phyloP scores from a whole-genome alignment of 1,140 invertebrate genomes.

The Ylistrum balloti region DNA sequence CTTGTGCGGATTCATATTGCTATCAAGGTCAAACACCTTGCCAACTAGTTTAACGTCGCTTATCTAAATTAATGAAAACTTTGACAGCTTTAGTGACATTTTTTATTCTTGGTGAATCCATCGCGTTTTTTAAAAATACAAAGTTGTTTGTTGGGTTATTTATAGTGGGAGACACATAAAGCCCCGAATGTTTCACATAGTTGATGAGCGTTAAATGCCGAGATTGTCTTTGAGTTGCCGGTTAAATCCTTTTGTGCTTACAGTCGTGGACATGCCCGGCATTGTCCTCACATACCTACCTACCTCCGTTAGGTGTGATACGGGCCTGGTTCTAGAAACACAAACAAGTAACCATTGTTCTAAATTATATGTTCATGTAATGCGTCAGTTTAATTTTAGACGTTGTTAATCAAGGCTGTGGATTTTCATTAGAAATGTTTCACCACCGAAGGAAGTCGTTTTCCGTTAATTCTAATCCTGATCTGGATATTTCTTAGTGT shows the following conservation, averaged over 20 bases:
- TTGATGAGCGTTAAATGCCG: neutral
- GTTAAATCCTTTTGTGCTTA: conserved; percentile 16
- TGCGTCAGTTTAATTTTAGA: neutral
- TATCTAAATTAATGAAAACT: neutral
- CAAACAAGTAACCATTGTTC: conserved; percentile 11
- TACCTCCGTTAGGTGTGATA: neutral
- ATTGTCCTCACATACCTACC: conserved; percentile 1
- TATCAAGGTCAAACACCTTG: neutral
- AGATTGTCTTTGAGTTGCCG: neutral
- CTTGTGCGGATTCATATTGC: neutral
- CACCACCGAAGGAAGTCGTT: neutral
- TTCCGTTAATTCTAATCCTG: neutral
- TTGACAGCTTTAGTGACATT: neutral
- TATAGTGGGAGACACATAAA: neutral
- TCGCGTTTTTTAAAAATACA: neutral
- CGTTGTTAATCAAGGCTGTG: neutral
- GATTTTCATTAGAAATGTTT: conserved; percentile 12
- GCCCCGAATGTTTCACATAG: neutral
- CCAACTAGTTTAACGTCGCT: neutral
- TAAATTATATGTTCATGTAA: neutral
- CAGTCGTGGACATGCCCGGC: neutral
- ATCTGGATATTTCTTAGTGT: neutral
- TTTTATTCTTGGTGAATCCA: neutral
- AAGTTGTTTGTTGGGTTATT: neutral
- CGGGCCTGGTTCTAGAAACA: neutral